Evolutionary conservation across 2,888 invertebrate genomes (phyloP).

Genomic region (Augiades crinisus): DNA sequence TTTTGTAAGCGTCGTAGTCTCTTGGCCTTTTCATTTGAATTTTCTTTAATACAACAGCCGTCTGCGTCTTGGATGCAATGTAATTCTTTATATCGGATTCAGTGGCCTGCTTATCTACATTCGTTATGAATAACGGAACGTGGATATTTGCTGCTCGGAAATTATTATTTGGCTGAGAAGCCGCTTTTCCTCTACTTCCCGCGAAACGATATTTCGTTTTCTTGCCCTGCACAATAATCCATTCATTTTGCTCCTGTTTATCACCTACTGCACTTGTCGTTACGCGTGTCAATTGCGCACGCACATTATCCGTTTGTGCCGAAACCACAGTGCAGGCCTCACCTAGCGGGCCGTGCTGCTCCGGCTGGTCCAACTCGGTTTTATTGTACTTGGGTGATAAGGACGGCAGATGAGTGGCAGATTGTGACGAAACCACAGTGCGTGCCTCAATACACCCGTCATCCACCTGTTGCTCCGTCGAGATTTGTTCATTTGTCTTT

Average conservation of each 20-base stretch:
- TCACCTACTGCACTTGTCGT: too few relatives aligned
- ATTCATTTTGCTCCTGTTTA: not conserved
- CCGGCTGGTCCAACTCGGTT: too few relatives aligned
- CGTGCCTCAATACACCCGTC: not conserved
- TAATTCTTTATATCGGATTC: slow-evolving; percentile 22
- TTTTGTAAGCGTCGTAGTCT: slow-evolving; percentile 29
- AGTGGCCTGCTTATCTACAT: slow-evolving; percentile 11
- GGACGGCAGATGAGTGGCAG: too few relatives aligned
- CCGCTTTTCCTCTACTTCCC: slow-evolving; percentile 9
- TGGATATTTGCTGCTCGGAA: slow-evolving; percentile 17
- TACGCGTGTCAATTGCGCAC: too few relatives aligned
- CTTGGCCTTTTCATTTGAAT: slow-evolving; percentile 11
- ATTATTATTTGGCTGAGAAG: slow-evolving; percentile 2
- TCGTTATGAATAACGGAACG: slow-evolving; percentile 22
- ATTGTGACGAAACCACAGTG: not conserved
- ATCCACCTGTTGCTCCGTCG: not conserved
- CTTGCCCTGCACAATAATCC: not conserved
- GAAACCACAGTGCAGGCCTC: not conserved
- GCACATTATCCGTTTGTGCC: not conserved
- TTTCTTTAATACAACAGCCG: slow-evolving; percentile 11
- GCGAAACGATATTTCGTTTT: not conserved
- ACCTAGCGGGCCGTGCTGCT: too few relatives aligned
- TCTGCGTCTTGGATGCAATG: slow-evolving; percentile 14
- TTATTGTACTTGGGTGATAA: not conserved
- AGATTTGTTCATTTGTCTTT: not conserved